Base-by-base conservation (phyloP, 2,888 invertebrate genomes). In the Hyalella azteca region DNA sequence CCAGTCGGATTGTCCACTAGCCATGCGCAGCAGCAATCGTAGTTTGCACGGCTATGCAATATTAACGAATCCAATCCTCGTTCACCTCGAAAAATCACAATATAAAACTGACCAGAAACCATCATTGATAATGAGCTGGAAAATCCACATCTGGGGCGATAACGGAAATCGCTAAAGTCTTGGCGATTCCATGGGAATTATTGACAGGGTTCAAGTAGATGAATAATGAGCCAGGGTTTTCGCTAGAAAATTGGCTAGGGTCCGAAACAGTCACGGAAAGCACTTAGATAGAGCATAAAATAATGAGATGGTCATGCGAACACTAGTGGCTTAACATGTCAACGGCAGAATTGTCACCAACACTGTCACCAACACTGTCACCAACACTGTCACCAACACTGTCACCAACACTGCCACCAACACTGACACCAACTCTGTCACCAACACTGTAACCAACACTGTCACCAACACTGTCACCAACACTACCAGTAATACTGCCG, bases 201-300 rank as follows among this genome's bases (percentile, higher is more conserved):
- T 66, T 66, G 66, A 66, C 66, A 66, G 66, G 36, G 66, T 66
- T 66, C 66, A 66, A 66, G 36, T 66, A 36, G 66, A 32, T 39
- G 54, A 54, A 66, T 66, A 66, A 66, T 66, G 66, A 66, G 66
- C 32, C 32, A 32, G 39, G 39, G 19, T 66, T 66, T 66, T 36
- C 36, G 36, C 36, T 66, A 66, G 29, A 36, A 66, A 66, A 66
- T 66, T 36, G 66, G 19, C n/a, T n/a, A 66, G 66, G 36, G 66
- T 7, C 19, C 29, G 19, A 19, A 11, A 22, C 36, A 9, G 36
- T 36, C 66, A 66, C 36, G 66, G 36, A 32, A 22, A 36, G 66
- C 66, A 66, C 66, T 54, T 19, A 3, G 66, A 36, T 66, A 22
- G 9, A 66, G 66, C 66, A 66, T 66, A 66, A 36, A 66, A 66